Evolutionary conservation across 2,797 vertebrate species (phyloP).

Genomic region (Paguma larvata): DNA sequence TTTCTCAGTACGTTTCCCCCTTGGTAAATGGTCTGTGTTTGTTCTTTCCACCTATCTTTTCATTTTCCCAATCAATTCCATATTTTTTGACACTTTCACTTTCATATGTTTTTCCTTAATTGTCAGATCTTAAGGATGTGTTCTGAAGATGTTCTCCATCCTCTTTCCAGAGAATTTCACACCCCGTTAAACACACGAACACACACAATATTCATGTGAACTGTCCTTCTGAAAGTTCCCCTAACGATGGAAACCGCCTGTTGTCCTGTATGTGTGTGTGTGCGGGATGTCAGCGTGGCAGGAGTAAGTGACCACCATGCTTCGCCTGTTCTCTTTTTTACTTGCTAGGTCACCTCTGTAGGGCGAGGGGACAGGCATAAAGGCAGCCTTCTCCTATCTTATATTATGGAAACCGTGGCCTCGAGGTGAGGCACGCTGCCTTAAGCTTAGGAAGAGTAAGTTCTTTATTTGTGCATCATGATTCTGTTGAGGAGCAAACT

Average conservation of each 20-base stretch:
- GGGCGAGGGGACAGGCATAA: neutral
- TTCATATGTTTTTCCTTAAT: neutral
- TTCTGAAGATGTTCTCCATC: slow-evolving; percentile 38
- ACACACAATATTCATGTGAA: neutral
- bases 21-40: neutral
- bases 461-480: neutral
- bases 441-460: neutral
- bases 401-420: neutral
- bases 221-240: neutral
- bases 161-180: slow-evolving; percentile 45
- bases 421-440: neutral
- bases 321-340: slow-evolving; percentile 1
- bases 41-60: neutral
- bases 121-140: slow-evolving; percentile 32
- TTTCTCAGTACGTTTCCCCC: neutral
- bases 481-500: slow-evolving; percentile 38
- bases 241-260: neutral
- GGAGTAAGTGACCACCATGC: neutral
- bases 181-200: neutral
- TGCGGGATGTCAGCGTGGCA: neutral
- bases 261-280: neutral
- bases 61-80: neutral
- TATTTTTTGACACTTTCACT: slow-evolving; percentile 39
- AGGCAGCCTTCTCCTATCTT: neutral
- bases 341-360: neutral